Evolutionary conservation across 2,797 vertebrate genomes (phyloP).

Genomic region (Kryptolebias ocellatus): DNA sequence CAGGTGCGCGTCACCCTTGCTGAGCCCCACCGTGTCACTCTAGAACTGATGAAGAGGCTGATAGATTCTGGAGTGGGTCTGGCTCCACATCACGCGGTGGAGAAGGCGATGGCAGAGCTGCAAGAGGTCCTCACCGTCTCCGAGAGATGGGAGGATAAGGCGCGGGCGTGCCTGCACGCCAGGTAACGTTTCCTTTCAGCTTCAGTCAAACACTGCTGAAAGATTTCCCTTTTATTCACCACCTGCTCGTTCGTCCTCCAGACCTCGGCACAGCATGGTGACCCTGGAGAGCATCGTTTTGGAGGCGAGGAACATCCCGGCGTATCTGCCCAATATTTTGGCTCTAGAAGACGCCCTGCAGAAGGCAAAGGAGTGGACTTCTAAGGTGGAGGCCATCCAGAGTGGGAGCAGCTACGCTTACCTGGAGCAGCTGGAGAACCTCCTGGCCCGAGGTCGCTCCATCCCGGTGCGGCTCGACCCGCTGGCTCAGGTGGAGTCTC

Average conservation of each 20-base stretch:
- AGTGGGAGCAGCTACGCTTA: constrained; percentile 93
- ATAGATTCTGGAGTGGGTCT: constrained; percentile 97
- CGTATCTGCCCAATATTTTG: constrained; percentile 94
- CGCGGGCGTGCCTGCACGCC: constrained; percentile 93
- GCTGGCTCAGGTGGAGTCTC: constrained; percentile 93
- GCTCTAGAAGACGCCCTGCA: constrained; percentile 93
- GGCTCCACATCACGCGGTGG: constrained; percentile 96
- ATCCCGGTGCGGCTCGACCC: constrained; percentile 93
- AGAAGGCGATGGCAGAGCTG: constrained; percentile 98
- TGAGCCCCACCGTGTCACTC: constrained; percentile 92
- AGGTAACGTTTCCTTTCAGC: constrained; percentile 76
- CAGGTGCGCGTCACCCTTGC: constrained; percentile 90
- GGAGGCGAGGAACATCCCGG: constrained; percentile 96
- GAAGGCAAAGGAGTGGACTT: constrained; percentile 95
- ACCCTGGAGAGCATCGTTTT: constrained; percentile 93
- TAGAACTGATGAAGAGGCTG: constrained; percentile 97
- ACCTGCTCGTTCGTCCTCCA: constrained; percentile 49
- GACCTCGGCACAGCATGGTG: constrained; percentile 92
- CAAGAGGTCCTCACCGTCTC: constrained; percentile 97
- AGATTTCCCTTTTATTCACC: not conserved
- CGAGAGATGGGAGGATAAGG: constrained; percentile 98
- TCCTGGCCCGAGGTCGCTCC: constrained; percentile 91
- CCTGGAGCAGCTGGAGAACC: constrained; percentile 93
- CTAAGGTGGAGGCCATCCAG: constrained; percentile 96
- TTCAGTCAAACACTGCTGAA: no score